A percentile compares a stretch with the other conserved stretches of the same genome.
These are phyloP conservation scores for Cheirogaleus major DNA, from an alignment of 2,797 vertebrate genomes.

Conservation along the genomic window DNA sequence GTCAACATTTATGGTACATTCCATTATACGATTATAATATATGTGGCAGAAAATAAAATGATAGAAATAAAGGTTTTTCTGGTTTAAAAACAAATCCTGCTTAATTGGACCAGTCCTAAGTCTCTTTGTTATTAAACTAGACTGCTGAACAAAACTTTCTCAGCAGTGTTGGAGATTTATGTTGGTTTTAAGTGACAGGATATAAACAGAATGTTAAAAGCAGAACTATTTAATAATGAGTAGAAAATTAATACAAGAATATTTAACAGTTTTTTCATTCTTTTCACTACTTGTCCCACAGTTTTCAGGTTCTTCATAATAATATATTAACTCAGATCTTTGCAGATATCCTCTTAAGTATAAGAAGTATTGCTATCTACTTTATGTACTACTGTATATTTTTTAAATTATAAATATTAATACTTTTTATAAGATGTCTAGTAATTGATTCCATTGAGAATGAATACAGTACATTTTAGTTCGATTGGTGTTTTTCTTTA, in stretches of 20 bases:
- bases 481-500: background rate
- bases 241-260: slow-evolving; percentile 59
- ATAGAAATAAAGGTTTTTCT: slow-evolving; percentile 36
- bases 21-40: slow-evolving; percentile 38
- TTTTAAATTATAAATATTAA: slow-evolving; percentile 59
- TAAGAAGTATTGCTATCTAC: slow-evolving; percentile 1
- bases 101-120: slow-evolving; percentile 57
- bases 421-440: slow-evolving; percentile 32
- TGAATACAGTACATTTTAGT: slow-evolving; percentile 2
- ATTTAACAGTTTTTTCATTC: background rate
- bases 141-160: slow-evolving; percentile 8
- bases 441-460: slow-evolving; percentile 7
- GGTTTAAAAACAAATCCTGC: slow-evolving; percentile 34
- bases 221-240: slow-evolving; percentile 55
- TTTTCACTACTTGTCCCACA: background rate
- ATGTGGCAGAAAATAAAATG: slow-evolving; percentile 60
- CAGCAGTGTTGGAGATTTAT: slow-evolving; percentile 41
- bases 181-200: slow-evolving; percentile 30
- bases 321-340: slow-evolving; percentile 22
- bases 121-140: slow-evolving; percentile 43
- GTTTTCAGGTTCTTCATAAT: slow-evolving; percentile 60
- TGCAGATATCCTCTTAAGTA: slow-evolving; percentile 43
- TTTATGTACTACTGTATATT: background rate
- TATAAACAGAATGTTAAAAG: slow-evolving; percentile 48
- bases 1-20: slow-evolving; percentile 71